phyloP scores from a whole-genome alignment of 2,888 invertebrate genomes.

The Amiota minor region DNA sequence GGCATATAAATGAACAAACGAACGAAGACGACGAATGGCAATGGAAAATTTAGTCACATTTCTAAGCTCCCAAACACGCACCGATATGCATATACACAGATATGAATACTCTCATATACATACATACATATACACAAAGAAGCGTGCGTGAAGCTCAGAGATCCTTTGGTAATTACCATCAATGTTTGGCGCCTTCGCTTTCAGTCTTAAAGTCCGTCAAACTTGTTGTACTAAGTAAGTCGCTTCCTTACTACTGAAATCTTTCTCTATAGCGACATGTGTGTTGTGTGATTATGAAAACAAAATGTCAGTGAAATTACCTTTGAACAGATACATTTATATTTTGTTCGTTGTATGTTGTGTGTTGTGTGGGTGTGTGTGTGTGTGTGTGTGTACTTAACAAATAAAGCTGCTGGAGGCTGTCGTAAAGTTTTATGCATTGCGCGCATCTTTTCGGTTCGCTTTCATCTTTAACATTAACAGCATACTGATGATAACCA shows the following conservation, averaged over 20 bases:
- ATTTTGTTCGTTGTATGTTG: not conserved
- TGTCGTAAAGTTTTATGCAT: slow-evolving; percentile 55
- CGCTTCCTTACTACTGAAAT: not conserved
- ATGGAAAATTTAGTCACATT: not conserved
- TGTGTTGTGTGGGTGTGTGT: not conserved
- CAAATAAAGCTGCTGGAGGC: slow-evolving; percentile 48
- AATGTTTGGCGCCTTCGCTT: not conserved
- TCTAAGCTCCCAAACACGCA: not conserved
- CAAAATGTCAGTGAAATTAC: slow-evolving; percentile 67
- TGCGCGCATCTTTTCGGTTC: not conserved
- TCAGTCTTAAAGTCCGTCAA: not conserved
- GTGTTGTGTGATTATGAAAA: slow-evolving; percentile 67
- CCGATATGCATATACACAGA: slow-evolving; percentile 6
- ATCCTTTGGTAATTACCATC: slow-evolving; percentile 31
- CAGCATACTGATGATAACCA: not conserved
- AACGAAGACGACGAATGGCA: not conserved
- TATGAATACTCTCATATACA: not conserved
- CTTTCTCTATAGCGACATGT: slow-evolving; percentile 37
- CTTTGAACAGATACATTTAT: slow-evolving; percentile 30
- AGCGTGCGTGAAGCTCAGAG: too few species aligned
- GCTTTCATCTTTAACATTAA: slow-evolving; percentile 2
- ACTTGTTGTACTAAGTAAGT: not conserved
- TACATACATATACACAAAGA: too few species aligned
- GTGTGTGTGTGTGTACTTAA: slow-evolving; percentile 51
- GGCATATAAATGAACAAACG: slow-evolving; percentile 57